Evolutionary conservation across 2,797 vertebrate genomes (phyloP).

Genomic region (Lagodon rhomboides): DNA sequence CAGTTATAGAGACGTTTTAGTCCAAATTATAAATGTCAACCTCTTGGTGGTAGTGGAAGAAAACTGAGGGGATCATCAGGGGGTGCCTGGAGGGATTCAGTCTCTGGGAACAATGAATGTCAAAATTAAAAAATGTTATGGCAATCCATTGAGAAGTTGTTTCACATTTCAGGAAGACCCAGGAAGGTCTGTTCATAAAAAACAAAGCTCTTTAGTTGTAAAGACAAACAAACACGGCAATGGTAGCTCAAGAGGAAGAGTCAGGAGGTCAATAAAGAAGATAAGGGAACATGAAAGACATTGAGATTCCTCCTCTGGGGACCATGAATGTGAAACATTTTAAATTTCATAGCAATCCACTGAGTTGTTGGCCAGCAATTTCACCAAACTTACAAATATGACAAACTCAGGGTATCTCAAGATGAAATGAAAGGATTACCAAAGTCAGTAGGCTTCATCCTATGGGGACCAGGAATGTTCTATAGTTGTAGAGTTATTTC

Average conservation of each 20-base stretch:
- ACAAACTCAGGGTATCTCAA: background rate
- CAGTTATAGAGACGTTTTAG: too few relatives aligned
- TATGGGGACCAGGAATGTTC: background rate
- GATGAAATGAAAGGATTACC: background rate
- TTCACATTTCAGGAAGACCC: background rate
- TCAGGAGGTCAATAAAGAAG: too few relatives aligned
- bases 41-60: too few relatives aligned
- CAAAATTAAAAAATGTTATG: background rate
- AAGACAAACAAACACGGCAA: too few relatives aligned
- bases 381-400: background rate
- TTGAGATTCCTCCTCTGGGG: background rate
- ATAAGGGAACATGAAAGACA: too few relatives aligned
- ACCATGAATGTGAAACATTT: background rate
- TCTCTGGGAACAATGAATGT: background rate
- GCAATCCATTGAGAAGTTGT: too few relatives aligned
- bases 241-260: too few relatives aligned
- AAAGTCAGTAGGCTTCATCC: background rate
- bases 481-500: too few relatives aligned
- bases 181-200: too few relatives aligned
- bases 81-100: background rate
- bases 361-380: background rate
- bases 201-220: too few relatives aligned
- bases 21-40: too few relatives aligned
- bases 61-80: background rate
- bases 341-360: background rate